Evolutionary conservation across 2,797 vertebrate genomes (phyloP).

Genomic region (Oreortyx pictus): DNA sequence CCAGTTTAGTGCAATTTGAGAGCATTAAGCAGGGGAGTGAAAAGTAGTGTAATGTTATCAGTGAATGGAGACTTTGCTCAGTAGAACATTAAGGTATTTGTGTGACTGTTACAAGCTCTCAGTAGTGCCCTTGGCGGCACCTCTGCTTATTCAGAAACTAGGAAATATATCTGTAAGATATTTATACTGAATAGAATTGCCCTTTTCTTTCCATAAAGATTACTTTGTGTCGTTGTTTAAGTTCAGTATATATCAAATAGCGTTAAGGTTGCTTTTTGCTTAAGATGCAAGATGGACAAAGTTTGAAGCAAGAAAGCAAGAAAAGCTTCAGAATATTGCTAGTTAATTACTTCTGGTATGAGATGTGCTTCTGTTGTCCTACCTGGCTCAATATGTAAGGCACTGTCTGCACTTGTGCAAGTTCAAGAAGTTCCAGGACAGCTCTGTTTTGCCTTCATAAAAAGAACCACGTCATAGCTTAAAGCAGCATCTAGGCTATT

Average conservation of each 20-base stretch:
- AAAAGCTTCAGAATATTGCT: background rate
- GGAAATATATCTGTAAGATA: background rate
- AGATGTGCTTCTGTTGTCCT: background rate
- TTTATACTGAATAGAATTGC: background rate
- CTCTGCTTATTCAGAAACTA: background rate
- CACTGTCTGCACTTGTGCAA: background rate
- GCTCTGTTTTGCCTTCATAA: background rate
- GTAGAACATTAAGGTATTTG: background rate
- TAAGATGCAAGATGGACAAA: background rate
- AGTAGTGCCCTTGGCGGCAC: background rate
- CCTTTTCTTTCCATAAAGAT: background rate
- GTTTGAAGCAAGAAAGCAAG: background rate
- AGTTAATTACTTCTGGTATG: background rate
- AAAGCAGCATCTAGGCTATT: background rate
- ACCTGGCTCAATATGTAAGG: background rate
- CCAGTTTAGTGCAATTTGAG: background rate
- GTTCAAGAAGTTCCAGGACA: background rate
- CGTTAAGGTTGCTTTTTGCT: background rate
- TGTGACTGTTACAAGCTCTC: conserved; percentile 3
- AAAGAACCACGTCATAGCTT: background rate
- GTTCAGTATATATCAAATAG: background rate
- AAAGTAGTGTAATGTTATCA: background rate
- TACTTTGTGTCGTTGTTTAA: background rate
- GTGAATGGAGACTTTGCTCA: background rate
- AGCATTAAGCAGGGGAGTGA: background rate